phyloP scores from a whole-genome alignment of 1,140 invertebrate genomes.

The Lordiphosa clarofinis region DNA sequence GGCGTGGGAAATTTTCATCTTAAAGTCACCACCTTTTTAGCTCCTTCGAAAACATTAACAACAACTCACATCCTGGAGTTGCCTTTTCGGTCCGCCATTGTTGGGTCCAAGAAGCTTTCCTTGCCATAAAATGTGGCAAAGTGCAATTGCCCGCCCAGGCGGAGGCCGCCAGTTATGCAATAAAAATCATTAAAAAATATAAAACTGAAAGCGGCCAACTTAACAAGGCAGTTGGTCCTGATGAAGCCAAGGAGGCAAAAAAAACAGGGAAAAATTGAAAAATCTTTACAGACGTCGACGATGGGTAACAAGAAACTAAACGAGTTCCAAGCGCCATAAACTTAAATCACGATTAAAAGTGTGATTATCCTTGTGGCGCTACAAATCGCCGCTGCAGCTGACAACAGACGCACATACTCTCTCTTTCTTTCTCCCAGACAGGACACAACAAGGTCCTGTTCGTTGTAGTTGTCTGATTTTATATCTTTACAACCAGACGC shows the following conservation, averaged over 20 bases:
- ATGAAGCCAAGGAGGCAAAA: slow-evolving; percentile 14
- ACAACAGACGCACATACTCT: slow-evolving; percentile 39
- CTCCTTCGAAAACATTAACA: slow-evolving; percentile 21
- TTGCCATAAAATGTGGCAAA: slow-evolving; percentile 73
- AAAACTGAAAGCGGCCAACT: slow-evolving; percentile 71
- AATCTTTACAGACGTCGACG: slow-evolving; percentile 39
- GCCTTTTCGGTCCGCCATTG: slow-evolving; percentile 14
- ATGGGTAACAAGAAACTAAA: slow-evolving; percentile 69
- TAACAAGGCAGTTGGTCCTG: slow-evolving; percentile 51
- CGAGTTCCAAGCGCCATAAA: slow-evolving; percentile 75
- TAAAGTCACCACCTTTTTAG: slow-evolving; percentile 8
- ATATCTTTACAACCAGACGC: slow-evolving; percentile 74
- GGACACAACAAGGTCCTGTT: slow-evolving; percentile 36
- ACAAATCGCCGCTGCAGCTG: slow-evolving; percentile 76
- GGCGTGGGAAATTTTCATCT: not conserved
- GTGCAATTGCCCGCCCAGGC: slow-evolving; percentile 58
- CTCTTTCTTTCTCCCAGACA: not conserved
- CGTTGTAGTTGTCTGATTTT: slow-evolving; percentile 61
- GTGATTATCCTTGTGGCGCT: slow-evolving; percentile 79
- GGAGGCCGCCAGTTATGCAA: slow-evolving; percentile 62
- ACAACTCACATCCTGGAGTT: slow-evolving; percentile 33
- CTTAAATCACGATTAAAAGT: slow-evolving; percentile 80
- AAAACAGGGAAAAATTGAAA: slow-evolving; percentile 61
- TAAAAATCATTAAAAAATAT: slow-evolving; percentile 78
- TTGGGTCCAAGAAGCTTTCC: slow-evolving; percentile 10